These are phyloP conservation scores for Rhinogobio ventralis DNA, from an alignment of 2,797 vertebrate genomes.

Conservation along the genomic window DNA sequence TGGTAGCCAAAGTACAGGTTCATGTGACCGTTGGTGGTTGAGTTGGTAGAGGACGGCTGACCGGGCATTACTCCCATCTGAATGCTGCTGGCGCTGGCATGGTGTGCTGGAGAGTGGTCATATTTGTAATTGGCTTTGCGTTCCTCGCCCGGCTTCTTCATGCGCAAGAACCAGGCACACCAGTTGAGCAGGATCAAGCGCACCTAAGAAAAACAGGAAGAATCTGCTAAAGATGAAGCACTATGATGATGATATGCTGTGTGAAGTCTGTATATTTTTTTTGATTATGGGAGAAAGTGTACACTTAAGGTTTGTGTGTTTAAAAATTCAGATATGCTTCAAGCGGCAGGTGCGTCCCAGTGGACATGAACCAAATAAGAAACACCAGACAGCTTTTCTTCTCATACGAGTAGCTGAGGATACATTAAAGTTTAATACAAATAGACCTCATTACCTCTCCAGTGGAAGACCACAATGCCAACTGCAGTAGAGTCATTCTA, in stretches of 20 bases:
- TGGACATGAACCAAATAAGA: constrained; percentile 48
- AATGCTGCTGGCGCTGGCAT: constrained; percentile 79
- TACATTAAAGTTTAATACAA: constrained; percentile 51
- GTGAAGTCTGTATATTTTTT: constrained; percentile 20
- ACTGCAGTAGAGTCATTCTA: constrained; percentile 11
- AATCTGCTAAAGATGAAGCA: background rate
- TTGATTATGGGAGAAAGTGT: constrained; percentile 3
- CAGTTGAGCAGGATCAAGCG: constrained; percentile 87
- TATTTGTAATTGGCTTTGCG: constrained; percentile 72
- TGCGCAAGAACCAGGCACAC: constrained; percentile 93
- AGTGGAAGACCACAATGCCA: constrained; percentile 10
- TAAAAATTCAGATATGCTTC: constrained; percentile 48
- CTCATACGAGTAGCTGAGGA: constrained; percentile 36
- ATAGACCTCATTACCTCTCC: constrained; percentile 44
- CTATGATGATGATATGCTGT: constrained; percentile 19
- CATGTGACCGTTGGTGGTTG: constrained; percentile 81
- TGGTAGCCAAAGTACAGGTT: constrained; percentile 85
- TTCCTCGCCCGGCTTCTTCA: constrained; percentile 89
- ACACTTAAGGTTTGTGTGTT: constrained; percentile 36
- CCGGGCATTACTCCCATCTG: constrained; percentile 81
- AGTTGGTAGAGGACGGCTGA: constrained; percentile 74
- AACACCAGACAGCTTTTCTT: constrained; percentile 20
- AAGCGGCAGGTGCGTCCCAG: constrained; percentile 40
- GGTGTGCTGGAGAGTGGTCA: constrained; percentile 73
- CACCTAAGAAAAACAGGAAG: constrained; percentile 72